Evolutionary conservation across 2,797 vertebrate species (phyloP).

Genomic region (Myotis myotis): DNA sequence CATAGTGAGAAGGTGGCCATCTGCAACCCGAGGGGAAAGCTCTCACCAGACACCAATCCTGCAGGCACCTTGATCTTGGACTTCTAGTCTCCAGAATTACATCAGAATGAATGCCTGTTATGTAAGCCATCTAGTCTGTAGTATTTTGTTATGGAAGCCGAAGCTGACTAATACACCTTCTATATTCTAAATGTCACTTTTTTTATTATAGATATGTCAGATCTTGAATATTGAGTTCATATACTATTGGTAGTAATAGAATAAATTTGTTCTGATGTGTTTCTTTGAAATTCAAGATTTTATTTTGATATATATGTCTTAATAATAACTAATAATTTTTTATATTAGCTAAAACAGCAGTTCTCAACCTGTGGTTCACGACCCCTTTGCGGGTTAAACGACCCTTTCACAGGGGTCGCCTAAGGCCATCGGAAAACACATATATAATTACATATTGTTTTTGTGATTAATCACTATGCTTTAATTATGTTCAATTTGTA

Average conservation of each 20-base stretch:
- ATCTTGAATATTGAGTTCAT: background rate
- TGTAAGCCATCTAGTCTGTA: background rate
- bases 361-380: too few species aligned
- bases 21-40: background rate
- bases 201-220: background rate
- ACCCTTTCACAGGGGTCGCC: too few species aligned
- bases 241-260: background rate
- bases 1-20: background rate
- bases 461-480: too few species aligned
- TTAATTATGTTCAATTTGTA: too few species aligned
- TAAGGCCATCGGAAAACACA: too few species aligned
- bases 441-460: too few species aligned
- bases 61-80: background rate
- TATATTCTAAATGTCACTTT: background rate
- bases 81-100: background rate
- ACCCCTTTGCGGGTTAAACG: too few species aligned
- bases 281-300: slow-evolving; percentile 35
- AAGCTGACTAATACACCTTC: background rate
- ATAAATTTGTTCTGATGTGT: slow-evolving; percentile 11
- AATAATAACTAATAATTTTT: background rate
- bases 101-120: background rate
- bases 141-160: background rate
- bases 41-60: background rate
- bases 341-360: background rate
- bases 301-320: slow-evolving; percentile 6